These are phyloP conservation scores for Psittacus erithacus DNA, from an alignment of 2,113 vertebrate species.

Conservation along the genomic window DNA sequence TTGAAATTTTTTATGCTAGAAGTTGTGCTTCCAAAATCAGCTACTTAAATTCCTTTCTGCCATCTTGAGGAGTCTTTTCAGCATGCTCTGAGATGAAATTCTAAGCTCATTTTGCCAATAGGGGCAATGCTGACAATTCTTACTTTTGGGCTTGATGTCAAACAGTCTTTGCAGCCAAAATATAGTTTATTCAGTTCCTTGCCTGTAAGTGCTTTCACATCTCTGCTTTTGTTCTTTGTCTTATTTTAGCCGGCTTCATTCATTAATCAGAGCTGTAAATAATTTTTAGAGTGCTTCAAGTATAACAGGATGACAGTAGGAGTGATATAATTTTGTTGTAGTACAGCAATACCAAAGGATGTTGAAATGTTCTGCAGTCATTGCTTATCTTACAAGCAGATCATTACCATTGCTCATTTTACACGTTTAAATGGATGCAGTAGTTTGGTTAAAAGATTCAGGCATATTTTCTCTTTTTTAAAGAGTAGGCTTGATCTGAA, in stretches of 20 bases:
- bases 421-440: neutral
- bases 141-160: neutral
- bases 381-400: slow-evolving; percentile 3
- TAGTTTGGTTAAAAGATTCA: neutral
- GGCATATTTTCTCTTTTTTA: neutral
- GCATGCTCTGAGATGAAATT: neutral
- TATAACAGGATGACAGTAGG: neutral
- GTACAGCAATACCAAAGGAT: neutral
- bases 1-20: neutral
- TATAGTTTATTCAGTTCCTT: neutral
- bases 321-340: neutral
- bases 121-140: neutral
- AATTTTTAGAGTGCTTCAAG: neutral
- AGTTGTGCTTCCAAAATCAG: slow-evolving; percentile 36
- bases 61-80: slow-evolving; percentile 25
- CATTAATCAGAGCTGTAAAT: neutral
- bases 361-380: neutral
- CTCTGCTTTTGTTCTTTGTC: neutral
- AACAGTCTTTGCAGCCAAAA: neutral
- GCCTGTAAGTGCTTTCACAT: neutral
- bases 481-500: neutral
- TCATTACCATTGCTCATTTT: neutral
- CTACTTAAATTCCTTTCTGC: neutral
- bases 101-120: neutral
- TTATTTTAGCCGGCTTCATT: neutral